Base-by-base conservation (phyloP, 1,140 invertebrate species). In the Bathynomus jamesi region DNA sequence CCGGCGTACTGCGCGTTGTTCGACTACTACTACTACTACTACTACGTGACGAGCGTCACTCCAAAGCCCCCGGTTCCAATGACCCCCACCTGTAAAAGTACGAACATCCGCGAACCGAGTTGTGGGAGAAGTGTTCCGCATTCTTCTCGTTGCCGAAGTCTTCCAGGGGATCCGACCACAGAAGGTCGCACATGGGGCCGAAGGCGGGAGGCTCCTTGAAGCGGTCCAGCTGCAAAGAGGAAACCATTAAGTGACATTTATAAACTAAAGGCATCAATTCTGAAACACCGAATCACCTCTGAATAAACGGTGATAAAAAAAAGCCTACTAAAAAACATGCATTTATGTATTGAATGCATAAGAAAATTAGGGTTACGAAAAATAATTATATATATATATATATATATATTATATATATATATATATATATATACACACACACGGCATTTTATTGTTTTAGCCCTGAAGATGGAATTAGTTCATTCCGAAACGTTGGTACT, bases 131-230 rank as follows among this genome's bases (percentile, higher is more conserved):
- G 84, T 99, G 97, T 87, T 99, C 97, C 79, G 94, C 90, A 86
- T 98, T 98, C 85, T 98, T 98, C 85, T 99, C 98, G 87, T 96
- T 99, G 78, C 97, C 97, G 85, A 99, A 99, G 84, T 99, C 98
- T 87, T 99, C 98, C 79, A 99, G 85, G 30, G 95, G 95, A 87
- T 98, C 95, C 76, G 95, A 97, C 98, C 97, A 99, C 67, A 99
- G 87, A 72, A 99, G 87, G 85, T 99, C 97, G 87, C 98, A 99
- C 97, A 99, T 99, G 65, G 97, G 97, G 78, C 98, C 98, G 86
- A 97, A 99, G 80, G 98, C 96, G 78, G 98, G 98, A 66, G 98
- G 98, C 86, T 99, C 98, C 87, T 99, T 99, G 88, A 99, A 99
- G 87, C 98, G 91, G 86, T 99, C 98, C 89, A 99, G 87, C 95